Evolutionary conservation across 2,888 invertebrate genomes (phyloP), one percentile per base, ranked within the genome.

Genomic region (Nycteola revayana): DNA sequence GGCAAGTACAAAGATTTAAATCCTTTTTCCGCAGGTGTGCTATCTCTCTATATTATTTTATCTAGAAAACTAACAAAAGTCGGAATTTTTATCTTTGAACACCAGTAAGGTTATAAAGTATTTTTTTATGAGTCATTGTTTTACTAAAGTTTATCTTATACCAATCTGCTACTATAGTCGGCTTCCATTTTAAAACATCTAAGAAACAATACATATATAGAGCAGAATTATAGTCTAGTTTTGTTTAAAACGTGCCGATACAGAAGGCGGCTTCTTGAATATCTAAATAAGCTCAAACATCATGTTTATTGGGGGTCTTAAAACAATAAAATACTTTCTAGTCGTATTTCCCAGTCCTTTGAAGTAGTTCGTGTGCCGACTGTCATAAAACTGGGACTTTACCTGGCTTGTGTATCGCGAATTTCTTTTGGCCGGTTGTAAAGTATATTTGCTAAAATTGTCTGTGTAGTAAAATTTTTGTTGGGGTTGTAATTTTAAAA

Each of bases 301-400:
- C 51, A 51, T 60, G 25, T 50, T 76, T 78, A 75, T 74, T 65
- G 56, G 56, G n/a, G 60, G 60, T 44, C 22, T 45, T 84, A 83
- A 82, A 82, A 82, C 75, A 83, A 81, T 81, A 78, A 72, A 75
- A 51, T 54, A 57, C 61, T 74, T 72, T 75, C 70, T 70, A 62
- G 60, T 61, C 56, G 22, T 39, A 37, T 28, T 29, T 34, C 24
- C 20, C 27, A 10, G 22, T 35, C 26, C 36, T 46, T 48, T 49
- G 32, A 36, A 40, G 33, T 25, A 24, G 8, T 28, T 11, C 25
- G 8, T 27, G 11, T 28, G 44, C 49, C 38, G 49, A 40, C 42
- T 36, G 52, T 54, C 53, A 37, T 72, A 71, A 76, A 75, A 49
- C 25, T 29, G 31, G 22, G 32, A 32, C 31, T 45, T 46, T 79